These are phyloP conservation scores for Fragum whitleyi DNA, from an alignment of 2,888 invertebrate species.

Conservation along the genomic window DNA sequence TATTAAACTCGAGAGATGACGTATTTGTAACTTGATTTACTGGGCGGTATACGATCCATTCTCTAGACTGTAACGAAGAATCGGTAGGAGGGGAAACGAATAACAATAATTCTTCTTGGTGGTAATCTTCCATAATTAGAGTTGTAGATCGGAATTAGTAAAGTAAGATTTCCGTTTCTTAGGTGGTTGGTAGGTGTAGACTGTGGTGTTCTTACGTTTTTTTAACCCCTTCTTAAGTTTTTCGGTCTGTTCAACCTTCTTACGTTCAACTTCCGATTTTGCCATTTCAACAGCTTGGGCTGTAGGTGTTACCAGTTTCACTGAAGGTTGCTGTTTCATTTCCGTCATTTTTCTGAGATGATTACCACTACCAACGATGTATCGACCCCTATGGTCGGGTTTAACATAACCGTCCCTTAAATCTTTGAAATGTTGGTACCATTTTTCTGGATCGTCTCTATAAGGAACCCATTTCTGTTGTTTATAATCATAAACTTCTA, in stretches of 20 bases:
- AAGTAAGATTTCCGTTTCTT: neutral
- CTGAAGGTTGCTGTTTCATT: constrained; percentile 1
- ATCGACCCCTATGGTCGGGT: constrained; percentile 26
- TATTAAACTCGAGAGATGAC: constrained; percentile 44
- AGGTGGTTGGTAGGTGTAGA: neutral
- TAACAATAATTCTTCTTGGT: constrained; percentile 36
- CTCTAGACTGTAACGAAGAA: constrained; percentile 31
- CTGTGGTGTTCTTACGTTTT: constrained; percentile 20
- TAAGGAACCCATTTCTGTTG: constrained; percentile 35
- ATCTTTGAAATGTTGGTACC: constrained; percentile 33
- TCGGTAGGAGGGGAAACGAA: constrained; percentile 37
- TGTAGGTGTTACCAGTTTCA: constrained; percentile 34
- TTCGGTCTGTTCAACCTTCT: constrained; percentile 13
- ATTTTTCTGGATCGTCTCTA: constrained; percentile 26
- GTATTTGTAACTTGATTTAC: constrained; percentile 36
- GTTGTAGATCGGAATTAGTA: neutral
- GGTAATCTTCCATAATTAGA: constrained; percentile 23
- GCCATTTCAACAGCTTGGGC: constrained; percentile 45
- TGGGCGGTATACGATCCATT: constrained; percentile 50
- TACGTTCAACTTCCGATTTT: constrained; percentile 42
- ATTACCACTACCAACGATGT: constrained; percentile 30
- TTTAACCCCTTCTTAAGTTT: neutral
- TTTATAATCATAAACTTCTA: constrained; percentile 43
- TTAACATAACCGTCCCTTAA: constrained; percentile 19
- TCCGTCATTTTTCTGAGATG: constrained; percentile 14